A percentile compares a stretch with the other conserved stretches of the same genome.
Conservation (phyloP, 2,113 vertebrate genomes). For the Alethe diademata region DNA sequence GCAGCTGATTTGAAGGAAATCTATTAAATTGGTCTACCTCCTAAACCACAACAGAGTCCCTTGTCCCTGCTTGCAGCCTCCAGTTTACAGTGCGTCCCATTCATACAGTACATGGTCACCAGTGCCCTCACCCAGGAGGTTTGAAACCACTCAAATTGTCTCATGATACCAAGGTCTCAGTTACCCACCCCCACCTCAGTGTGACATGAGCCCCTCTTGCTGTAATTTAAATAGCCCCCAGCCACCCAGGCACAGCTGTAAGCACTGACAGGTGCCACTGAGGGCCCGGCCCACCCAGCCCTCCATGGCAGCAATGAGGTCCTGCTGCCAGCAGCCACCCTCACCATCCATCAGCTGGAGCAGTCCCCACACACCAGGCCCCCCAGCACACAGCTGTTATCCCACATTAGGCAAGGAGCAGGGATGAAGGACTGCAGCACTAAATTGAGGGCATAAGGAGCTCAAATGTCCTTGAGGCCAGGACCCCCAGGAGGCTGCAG, state of each 20-base stretch:
- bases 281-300: background rate
- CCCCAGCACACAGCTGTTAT: accelerated
- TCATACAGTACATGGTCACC: accelerated
- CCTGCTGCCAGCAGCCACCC: background rate
- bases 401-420: accelerated
- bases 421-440: background rate
- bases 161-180: no score
- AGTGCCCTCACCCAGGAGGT: background rate
- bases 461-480: background rate
- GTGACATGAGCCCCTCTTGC: background rate
- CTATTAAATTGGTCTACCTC: background rate
- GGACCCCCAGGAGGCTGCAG: background rate
- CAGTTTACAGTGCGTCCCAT: background rate
- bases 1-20: background rate
- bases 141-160: no score
- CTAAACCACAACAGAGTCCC: background rate
- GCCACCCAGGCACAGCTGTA: background rate
- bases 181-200: background rate
- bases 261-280: background rate
- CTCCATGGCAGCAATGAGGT: background rate
- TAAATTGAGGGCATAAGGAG: background rate
- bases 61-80: background rate
- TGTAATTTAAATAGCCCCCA: background rate
- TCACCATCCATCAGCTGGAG: background rate
- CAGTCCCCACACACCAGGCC: background rate